Conservation (phyloP, 2,888 invertebrate genomes). For the Andricus quercusramuli region DNA sequence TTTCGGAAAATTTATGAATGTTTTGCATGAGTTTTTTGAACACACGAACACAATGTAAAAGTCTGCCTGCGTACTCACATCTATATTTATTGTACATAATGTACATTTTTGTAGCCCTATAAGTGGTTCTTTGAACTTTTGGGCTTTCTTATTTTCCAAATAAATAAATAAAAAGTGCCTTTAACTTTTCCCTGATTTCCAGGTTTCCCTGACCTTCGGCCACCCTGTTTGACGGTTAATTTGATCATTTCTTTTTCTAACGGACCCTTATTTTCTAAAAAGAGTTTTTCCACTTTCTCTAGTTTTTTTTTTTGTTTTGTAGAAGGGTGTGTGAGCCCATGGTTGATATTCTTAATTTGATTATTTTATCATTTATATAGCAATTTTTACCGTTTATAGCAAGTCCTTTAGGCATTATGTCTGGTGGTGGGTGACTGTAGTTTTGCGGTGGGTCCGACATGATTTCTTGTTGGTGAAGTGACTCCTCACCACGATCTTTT, state of each 20-base stretch:
- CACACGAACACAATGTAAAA: no score
- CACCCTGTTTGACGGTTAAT: no score
- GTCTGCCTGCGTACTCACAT: no score
- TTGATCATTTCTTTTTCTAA: neutral
- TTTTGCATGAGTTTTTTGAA: no score
- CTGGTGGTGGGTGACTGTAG: constrained; percentile 73
- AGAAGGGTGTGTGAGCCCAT: neutral
- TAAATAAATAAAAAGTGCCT: no score
- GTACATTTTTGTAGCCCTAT: no score
- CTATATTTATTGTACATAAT: no score
- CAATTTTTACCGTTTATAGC: constrained; percentile 67
- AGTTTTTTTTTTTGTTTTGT: neutral
- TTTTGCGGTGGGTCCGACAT: constrained; percentile 74
- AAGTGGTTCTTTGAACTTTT: no score
- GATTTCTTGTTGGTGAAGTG: constrained; percentile 69
- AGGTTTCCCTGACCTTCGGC: no score
- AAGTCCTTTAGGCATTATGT: constrained; percentile 75
- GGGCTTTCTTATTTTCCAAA: no score
- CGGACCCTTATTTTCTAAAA: neutral
- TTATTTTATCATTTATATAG: neutral
- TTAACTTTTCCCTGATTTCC: no score
- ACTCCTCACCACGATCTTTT: constrained; percentile 73
- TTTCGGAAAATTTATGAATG: no score
- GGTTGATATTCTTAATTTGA: neutral
- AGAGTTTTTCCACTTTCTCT: neutral